Evolutionary conservation across 2,888 invertebrate genomes (phyloP), one percentile per base, ranked within the genome.

Genomic region (Heliconius erato): DNA sequence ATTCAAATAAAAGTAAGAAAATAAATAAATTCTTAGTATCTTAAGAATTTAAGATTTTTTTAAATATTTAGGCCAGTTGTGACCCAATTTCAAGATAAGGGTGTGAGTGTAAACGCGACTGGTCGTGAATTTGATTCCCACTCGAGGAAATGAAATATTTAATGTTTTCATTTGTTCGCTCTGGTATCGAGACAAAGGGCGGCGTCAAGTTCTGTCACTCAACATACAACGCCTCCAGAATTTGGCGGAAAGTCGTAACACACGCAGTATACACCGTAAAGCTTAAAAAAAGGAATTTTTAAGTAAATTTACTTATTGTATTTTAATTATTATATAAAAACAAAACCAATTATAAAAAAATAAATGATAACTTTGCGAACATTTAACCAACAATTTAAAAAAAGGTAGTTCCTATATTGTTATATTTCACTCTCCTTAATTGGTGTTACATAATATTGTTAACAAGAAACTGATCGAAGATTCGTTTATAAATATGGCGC

Each of bases 381-480:
- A 12, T 16, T 19, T 19, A 4, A 67, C 1, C 40, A 19, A 77
- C 3, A 4, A 67, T 65, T 40, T 26, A n/a, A 7, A 44, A 63
- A 78, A 63, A 26, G 1, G 4, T 63, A n/a, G 12, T 67, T 65
- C 12, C 67, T n/a, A 19, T 40, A 78, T 65, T 65, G 11, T 28
- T 67, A 78, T 65, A 78, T 78, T 23, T 44, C 3, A 65, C 67
- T 44, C 59, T 40, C 23, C 26, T n/a, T 28, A 72, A 71, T 78
- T 77, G 54, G 16, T 65, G 68, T 84, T 84, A 82, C 59, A 80
- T 84, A 84, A 82, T 68, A 63, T 35, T 76, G 32, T 19, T 65
- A 79, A 80, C 69, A 80, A 81, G 79, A 74, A 82, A 80, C 82
- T 82, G 78, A 84, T 80, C 84, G 80, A 84, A 82, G 84, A 85